A percentile compares a stretch with the other conserved stretches of the same genome.
These are phyloP conservation scores for Stenodema calcarata DNA, from an alignment of 2,888 invertebrate species.

Conservation along the genomic window DNA sequence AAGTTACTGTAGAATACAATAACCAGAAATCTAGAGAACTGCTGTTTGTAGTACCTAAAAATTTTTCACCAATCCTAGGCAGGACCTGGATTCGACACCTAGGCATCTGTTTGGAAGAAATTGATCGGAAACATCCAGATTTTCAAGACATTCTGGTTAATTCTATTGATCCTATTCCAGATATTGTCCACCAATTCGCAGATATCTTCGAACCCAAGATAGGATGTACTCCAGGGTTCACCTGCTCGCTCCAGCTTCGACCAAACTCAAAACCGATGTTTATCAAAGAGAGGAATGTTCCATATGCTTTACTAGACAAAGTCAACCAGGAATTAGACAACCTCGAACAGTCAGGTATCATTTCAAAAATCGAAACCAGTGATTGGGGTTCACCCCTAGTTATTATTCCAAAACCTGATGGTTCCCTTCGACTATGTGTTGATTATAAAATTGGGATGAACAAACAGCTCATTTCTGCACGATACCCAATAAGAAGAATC, in stretches of 20 bases:
- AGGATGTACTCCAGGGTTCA: background rate
- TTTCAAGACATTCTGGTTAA: background rate
- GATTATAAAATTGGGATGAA: slow-evolving; percentile 58
- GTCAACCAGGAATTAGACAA: slow-evolving; percentile 50
- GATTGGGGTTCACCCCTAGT: slow-evolving; percentile 50
- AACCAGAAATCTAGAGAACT: slow-evolving; percentile 19
- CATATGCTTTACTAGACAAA: slow-evolving; percentile 45
- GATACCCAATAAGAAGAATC: slow-evolving; percentile 54
- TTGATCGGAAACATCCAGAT: background rate
- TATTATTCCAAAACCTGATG: slow-evolving; percentile 15
- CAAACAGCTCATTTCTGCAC: slow-evolving; percentile 52
- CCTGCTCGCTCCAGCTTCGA: slow-evolving; percentile 19
- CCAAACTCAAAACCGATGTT: background rate
- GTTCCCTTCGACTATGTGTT: slow-evolving; percentile 49
- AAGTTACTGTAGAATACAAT: slow-evolving; percentile 47
- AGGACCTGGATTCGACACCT: slow-evolving; percentile 50
- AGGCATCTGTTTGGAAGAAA: slow-evolving; percentile 44
- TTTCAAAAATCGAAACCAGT: slow-evolving; percentile 33
- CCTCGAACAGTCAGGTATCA: slow-evolving; percentile 50
- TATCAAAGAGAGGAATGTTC: slow-evolving; percentile 26
- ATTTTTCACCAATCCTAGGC: slow-evolving; percentile 42
- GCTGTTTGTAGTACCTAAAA: slow-evolving; percentile 46
- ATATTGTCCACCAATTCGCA: background rate
- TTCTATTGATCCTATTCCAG: background rate
- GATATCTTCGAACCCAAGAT: slow-evolving; percentile 16